Base-by-base conservation (phyloP, 2,797 vertebrate species). In the Staurois parvus region DNA sequence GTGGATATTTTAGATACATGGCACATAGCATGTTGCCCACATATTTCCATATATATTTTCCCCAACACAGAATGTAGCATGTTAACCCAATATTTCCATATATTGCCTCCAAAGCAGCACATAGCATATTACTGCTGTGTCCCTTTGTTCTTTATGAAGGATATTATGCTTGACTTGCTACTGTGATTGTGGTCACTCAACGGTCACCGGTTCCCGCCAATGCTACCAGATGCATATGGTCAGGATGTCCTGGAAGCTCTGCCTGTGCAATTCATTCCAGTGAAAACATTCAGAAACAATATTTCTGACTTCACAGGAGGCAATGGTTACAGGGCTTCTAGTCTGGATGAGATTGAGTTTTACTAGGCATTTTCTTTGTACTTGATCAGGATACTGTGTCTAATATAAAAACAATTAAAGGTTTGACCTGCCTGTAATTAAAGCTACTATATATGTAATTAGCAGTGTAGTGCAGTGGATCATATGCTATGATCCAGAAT, bases 211-310 rank as follows among this genome's bases (percentile, higher is more conserved):
- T 29, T 56, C 59, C 42, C 64, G n/a, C 66, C 11, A 15, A 29
- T 64, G 8, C 24, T 7, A 17, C 29, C 72, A 81, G 48, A 66
- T 37, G 40, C 28, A 81, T 48, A 29, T 34, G 26, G 6, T 78
- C 75, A 73, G 79, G 85, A 78, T 83, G 79, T 86, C 67, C 85
- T 78, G 85, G 79, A 86, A 86, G 42, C 74, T 34, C 37, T 68
- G 79, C 29, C 56, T 78, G 30, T 40, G 66, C 40, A 83, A 79
- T 79, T 24, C 2, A 45, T 77, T 86, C 73, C 79, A 86, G 81
- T 26, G 4, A 82, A 86, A 83, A 83, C 80, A 83, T 34, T 12
- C 29, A 21, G 67, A 37, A 72, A 82, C 32, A 82, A 81, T 86
- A 32, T 26, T 1, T n/a, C 56, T 34, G 59, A 62, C 37, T 56